Evolutionary conservation across 1,140 invertebrate genomes (phyloP).

Genomic region (Mylabris phalerata): DNA sequence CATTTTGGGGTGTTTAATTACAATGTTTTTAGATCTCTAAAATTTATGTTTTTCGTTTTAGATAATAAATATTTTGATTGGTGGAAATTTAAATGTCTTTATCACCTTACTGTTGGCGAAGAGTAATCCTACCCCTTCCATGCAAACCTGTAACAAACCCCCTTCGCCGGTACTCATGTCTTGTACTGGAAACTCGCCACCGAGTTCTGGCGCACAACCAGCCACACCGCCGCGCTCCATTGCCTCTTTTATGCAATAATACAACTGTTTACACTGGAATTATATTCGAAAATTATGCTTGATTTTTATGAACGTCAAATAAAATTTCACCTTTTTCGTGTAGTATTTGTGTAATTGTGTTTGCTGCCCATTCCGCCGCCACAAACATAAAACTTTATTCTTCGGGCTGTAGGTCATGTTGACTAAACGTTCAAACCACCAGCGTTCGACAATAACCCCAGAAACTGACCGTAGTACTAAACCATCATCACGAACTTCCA

Average conservation of each 20-base stretch:
- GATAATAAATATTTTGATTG: not conserved
- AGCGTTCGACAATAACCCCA: conserved; percentile 88
- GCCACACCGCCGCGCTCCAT: conserved; percentile 92
- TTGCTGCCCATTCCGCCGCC: conserved; percentile 83
- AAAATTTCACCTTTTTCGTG: conserved; percentile 81
- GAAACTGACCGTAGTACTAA: conserved; percentile 81
- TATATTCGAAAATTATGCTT: not conserved
- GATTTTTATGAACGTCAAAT: not conserved
- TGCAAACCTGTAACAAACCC: conserved; percentile 96
- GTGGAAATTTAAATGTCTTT: conserved; percentile 1
- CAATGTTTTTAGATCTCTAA: not conserved
- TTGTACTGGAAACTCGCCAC: conserved; percentile 97
- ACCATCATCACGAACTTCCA: conserved; percentile 98
- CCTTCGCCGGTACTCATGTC: conserved; percentile 95
- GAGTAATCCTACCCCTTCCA: conserved; percentile 96
- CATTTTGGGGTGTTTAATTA: conserved; percentile 3
- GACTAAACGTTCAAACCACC: conserved; percentile 98
- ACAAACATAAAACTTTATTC: conserved; percentile 93
- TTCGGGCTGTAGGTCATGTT: conserved; percentile 99
- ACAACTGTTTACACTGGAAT: conserved; percentile 92
- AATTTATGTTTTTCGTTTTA: conserved; percentile 3
- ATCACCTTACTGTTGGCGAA: conserved; percentile 97
- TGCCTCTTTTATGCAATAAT: conserved; percentile 97
- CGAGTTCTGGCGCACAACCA: conserved; percentile 80
- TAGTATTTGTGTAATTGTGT: conserved; percentile 98